Conservation (phyloP, 2,797 vertebrate genomes). For the Sebastes hubbsi region DNA sequence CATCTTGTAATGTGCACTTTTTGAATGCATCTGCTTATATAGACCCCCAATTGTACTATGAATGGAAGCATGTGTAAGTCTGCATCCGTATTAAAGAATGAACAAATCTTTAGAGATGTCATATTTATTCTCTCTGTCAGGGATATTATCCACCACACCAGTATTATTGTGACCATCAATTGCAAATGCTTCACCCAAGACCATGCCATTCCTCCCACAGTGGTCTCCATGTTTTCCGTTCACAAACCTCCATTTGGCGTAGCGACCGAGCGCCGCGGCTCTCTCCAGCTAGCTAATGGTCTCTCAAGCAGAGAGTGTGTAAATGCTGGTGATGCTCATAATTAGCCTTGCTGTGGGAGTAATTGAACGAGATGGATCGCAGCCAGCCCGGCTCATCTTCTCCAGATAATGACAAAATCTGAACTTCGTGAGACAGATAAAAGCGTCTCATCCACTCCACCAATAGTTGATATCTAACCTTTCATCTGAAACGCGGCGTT, state of each 20-base stretch:
- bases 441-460: conserved; percentile 11
- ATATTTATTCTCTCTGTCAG: neutral
- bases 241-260: conserved; percentile 28
- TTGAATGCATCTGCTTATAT: neutral
- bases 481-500: neutral
- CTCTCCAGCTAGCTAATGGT: conserved; percentile 32
- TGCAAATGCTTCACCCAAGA: neutral
- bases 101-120: neutral
- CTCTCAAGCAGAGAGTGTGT: conserved; percentile 58
- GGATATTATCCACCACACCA: neutral
- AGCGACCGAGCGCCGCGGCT: conserved; percentile 9
- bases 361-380: conserved; percentile 63
- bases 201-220: neutral
- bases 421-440: conserved; percentile 11
- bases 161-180: neutral
- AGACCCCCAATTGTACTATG: neutral
- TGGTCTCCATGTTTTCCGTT: conserved; percentile 14
- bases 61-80: too few relatives aligned
- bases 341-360: conserved; percentile 58
- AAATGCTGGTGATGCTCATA: conserved; percentile 59
- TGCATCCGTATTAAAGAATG: neutral
- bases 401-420: conserved; percentile 33
- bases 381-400: conserved; percentile 36
- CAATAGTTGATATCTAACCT: conserved; percentile 22
- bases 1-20: neutral